Conservation (phyloP, 2,113 vertebrate genomes). For the Propithecus coquereli region DNA sequence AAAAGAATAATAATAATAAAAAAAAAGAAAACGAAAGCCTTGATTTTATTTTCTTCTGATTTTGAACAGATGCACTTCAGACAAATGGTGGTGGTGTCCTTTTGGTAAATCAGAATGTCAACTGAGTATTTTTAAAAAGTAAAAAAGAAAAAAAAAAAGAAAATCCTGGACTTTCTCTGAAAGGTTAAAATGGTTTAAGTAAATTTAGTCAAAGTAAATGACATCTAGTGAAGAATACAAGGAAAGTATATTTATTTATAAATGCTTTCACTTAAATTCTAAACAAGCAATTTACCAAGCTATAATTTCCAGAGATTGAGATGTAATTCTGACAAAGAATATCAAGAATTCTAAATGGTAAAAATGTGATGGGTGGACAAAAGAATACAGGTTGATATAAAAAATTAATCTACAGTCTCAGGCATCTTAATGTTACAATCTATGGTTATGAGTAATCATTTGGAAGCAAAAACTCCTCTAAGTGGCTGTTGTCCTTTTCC, state of each 20-base stretch:
- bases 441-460: conserved; percentile 48
- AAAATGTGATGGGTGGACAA: conserved; percentile 63
- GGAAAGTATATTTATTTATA: conserved; percentile 80
- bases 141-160: background rate
- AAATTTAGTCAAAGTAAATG: conserved; percentile 86
- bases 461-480: conserved; percentile 58
- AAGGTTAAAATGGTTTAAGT: conserved; percentile 86
- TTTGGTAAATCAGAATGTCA: conserved; percentile 85
- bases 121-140: conserved; percentile 74
- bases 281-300: conserved; percentile 81
- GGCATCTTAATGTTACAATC: conserved; percentile 60
- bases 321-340: conserved; percentile 37
- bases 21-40: conserved; percentile 70
- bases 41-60: conserved; percentile 79
- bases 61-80: conserved; percentile 79
- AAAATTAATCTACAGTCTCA: conserved; percentile 64
- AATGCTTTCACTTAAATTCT: conserved; percentile 79
- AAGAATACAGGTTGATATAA: conserved; percentile 70
- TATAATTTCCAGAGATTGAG: conserved; percentile 72
- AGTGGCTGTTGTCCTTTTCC: conserved; percentile 69
- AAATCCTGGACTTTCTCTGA: conserved; percentile 80
- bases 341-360: conserved; percentile 68
- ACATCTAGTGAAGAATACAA: conserved; percentile 81
- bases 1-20: conserved; percentile 70
- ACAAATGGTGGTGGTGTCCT: conserved; percentile 81